Evolutionary conservation across 2,888 invertebrate genomes (phyloP).

Genomic region (Ecliptopera silaceata): DNA sequence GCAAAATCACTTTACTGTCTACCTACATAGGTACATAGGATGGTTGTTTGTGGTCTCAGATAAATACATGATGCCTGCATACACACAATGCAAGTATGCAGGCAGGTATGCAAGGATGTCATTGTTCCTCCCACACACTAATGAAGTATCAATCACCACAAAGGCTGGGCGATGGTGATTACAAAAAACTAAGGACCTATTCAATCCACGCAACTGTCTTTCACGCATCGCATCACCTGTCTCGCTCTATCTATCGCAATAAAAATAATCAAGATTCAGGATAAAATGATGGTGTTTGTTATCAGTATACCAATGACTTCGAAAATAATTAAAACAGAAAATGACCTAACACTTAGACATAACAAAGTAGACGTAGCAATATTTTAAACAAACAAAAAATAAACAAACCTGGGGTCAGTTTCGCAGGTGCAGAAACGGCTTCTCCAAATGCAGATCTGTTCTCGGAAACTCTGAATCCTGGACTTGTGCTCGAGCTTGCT

Average conservation of each 20-base stretch:
- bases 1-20: neutral
- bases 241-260: conserved; percentile 73
- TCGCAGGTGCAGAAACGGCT: conserved; percentile 86
- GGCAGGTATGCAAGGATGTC: neutral
- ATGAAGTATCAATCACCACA: conserved; percentile 21
- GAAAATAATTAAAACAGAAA: neutral
- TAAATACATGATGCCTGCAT: no score
- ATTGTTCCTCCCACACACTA: conserved; percentile 7
- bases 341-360: neutral
- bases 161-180: conserved; percentile 34
- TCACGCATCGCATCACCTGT: conserved; percentile 60
- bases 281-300: conserved; percentile 70
- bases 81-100: neutral
- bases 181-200: conserved; percentile 56
- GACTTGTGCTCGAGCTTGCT: conserved; percentile 80
- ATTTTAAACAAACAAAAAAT: conserved; percentile 20
- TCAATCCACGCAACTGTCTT: conserved; percentile 69
- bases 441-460: conserved; percentile 92
- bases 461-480: conserved; percentile 79
- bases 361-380: neutral
- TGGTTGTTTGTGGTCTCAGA: neutral
- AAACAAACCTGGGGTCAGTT: conserved; percentile 93
- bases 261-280: conserved; percentile 71
- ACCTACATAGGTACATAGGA: conserved; percentile 1
- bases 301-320: conserved; percentile 46